Conservation (phyloP, 2,888 invertebrate genomes). For the Antheraea yamamai region DNA sequence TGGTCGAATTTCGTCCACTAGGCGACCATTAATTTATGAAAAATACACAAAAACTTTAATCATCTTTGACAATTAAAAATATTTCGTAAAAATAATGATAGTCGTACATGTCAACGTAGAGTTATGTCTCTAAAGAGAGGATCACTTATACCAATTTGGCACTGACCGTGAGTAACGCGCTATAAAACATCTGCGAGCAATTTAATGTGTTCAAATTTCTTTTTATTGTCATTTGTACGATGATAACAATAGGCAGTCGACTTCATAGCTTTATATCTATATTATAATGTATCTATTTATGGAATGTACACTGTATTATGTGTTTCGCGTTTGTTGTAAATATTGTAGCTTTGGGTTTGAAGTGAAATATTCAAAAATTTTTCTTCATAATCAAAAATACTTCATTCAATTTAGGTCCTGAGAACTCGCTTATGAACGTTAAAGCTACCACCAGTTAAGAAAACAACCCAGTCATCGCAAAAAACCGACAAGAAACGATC, state of each 20-base stretch:
- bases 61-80: not conserved
- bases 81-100: not conserved
- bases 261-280: not conserved
- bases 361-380: no score
- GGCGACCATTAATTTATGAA: no score
- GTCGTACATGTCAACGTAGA: not conserved
- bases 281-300: not conserved
- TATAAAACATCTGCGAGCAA: slow-evolving; percentile 25
- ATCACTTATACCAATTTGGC: slow-evolving; percentile 17
- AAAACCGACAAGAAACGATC: no score
- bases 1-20: no score
- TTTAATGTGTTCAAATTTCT: slow-evolving; percentile 27
- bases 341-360: not conserved
- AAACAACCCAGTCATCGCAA: no score
- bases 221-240: slow-evolving; percentile 22
- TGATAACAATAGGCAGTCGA: slow-evolving; percentile 11
- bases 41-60: not conserved
- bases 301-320: not conserved
- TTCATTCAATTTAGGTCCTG: no score
- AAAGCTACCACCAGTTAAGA: no score
- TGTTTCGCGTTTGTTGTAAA: not conserved
- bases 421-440: no score
- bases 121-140: slow-evolving; percentile 11
- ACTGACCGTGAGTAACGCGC: slow-evolving; percentile 11
- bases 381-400: no score